Percentiles rank a stretch among this genome's conserved stretches.
Evolutionary conservation across 2,888 invertebrate genomes (phyloP).

Genomic region (Empis stercorea): DNA sequence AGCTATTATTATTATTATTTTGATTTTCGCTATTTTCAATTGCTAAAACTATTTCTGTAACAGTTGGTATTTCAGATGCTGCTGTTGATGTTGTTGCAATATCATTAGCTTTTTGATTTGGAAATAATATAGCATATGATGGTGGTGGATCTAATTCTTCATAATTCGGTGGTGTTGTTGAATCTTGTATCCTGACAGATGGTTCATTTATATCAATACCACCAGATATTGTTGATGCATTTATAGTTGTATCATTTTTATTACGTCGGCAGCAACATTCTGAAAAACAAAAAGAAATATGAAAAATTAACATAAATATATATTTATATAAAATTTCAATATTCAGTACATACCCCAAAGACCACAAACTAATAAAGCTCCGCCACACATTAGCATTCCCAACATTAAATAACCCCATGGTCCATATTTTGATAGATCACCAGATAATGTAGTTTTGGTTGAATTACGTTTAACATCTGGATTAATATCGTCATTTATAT

Average conservation of each 20-base stretch:
- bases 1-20: not conserved
- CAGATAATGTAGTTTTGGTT: conserved; percentile 35
- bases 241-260: conserved; percentile 22
- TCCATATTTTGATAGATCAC: conserved; percentile 54
- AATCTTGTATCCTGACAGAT: not conserved
- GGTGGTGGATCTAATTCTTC: conserved; percentile 50
- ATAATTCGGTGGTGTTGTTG: conserved; percentile 45
- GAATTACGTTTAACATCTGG: conserved; percentile 19
- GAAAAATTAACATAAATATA: not conserved
- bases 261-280: conserved; percentile 37
- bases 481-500: conserved; percentile 3
- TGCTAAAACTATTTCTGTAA: conserved; percentile 6
- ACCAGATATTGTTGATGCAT: not conserved
- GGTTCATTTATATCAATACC: not conserved
- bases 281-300: conserved; percentile 8
- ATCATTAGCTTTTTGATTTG: conserved; percentile 33
- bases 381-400: conserved; percentile 56
- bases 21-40: not conserved
- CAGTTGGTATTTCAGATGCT: conserved; percentile 10
- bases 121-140: conserved; percentile 53
- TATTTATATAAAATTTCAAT: no score
- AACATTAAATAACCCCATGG: conserved; percentile 62
- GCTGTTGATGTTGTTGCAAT: not conserved
- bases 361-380: conserved; percentile 54
- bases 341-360: conserved; percentile 43